Base-by-base conservation (phyloP, 2,113 vertebrate species). In the Cyprinodon tularosa region DNA sequence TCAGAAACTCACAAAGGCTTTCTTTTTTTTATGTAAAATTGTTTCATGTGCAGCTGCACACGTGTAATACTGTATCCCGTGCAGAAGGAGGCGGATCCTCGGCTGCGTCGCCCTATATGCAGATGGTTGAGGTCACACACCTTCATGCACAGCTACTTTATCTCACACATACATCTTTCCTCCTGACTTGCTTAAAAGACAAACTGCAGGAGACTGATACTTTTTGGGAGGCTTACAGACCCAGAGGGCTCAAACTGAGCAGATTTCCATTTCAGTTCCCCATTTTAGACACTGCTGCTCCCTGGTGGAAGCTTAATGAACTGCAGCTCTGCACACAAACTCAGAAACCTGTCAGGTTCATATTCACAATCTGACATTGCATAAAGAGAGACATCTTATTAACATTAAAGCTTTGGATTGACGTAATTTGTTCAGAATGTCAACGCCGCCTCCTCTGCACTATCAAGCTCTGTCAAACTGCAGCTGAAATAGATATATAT, bases 201-300 rank as follows among this genome's bases (percentile, higher is more conserved):
- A 74, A 66, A 65, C 82, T 86, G 89, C 87, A 85, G 57, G 71
- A 74, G 75, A 82, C 83, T 62, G 81, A 87, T 85, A 78, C 87
- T 90, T 85, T 29, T 36, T 68, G 77, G 80, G 74, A 78, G 78
- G 86, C 76, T 86, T 88, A 86, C 86, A 82, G 69, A 78, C 65
- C 86, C 89, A 17, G 13, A 68, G 77, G 89, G 81, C 84, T 64
- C 82, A 47, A 80, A 70, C 57, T 68, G 63, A 75, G 65, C 57
- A 74, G 57, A 86, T 78, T 64, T 76, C 59, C 1, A 60, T 66
- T 60, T 36, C 66, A 81, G 57, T 66, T 84, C 76, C 66, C 72
- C 45, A 4, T 4, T 5, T 22, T 12, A 39, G 15, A 3, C 5
- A 39, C 77, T 90, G 84, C 89, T 87, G 81, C 91, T 2, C 87